phyloP scores from a whole-genome alignment of 64 coral and sea anemone genomes.

The Actinia equina region DNA sequence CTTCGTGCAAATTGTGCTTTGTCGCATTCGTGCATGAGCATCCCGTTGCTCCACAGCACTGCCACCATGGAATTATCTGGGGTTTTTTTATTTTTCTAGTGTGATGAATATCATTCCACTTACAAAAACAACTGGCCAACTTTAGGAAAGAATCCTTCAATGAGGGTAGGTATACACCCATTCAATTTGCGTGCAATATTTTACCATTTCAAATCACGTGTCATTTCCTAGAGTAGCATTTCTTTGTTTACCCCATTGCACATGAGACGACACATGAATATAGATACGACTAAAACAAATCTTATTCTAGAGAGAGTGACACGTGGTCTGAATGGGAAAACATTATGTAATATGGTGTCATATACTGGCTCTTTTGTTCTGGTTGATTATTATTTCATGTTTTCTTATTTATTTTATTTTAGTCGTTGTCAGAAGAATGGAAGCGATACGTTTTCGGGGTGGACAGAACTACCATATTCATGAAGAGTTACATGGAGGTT shows the following conservation, averaged over 20 bases:
- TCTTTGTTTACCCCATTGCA: too few relatives aligned
- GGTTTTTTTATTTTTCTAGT: conserved; percentile 29
- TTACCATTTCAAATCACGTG: too few relatives aligned
- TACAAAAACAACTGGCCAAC: conserved; percentile 58
- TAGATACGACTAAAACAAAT: too few relatives aligned
- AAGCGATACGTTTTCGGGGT: conserved; percentile 75
- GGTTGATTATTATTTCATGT: neutral
- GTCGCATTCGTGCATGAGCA: neutral
- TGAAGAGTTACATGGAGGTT: conserved; percentile 84
- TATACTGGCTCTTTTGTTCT: too few relatives aligned
- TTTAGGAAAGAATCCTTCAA: conserved; percentile 54
- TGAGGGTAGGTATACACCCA: conserved; percentile 35
- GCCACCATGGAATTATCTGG: neutral
- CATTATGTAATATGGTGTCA: too few relatives aligned
- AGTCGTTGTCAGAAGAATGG: conserved; percentile 73
- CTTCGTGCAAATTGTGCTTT: too few relatives aligned
- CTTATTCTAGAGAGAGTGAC: too few relatives aligned
- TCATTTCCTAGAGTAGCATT: too few relatives aligned
- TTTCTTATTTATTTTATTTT: neutral
- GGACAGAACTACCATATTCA: conserved; percentile 64
- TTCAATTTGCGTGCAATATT: too few relatives aligned
- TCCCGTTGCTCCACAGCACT: neutral
- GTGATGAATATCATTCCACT: conserved; percentile 61
- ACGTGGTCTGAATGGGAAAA: neutral
- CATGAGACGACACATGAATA: too few relatives aligned